Conservation (phyloP, 1,140 invertebrate species). For the Pteromalus puparum region DNA sequence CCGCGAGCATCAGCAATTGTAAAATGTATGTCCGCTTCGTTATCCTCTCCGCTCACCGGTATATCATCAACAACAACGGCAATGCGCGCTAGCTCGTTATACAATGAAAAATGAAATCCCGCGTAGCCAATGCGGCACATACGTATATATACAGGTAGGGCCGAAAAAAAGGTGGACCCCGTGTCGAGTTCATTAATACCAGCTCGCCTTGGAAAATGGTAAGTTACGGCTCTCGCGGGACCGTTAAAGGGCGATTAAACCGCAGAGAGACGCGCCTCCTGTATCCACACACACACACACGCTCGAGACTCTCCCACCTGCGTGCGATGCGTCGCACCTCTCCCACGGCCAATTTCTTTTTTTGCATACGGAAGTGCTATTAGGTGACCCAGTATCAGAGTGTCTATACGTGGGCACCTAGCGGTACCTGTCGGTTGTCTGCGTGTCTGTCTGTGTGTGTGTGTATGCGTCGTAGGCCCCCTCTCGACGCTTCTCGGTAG, state of each 20-base stretch:
- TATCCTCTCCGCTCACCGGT: background rate
- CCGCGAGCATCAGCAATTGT: too few relatives aligned
- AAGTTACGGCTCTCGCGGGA: slow-evolving; percentile 18
- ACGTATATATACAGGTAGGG: too few relatives aligned
- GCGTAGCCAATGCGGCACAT: background rate
- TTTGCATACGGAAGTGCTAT: slow-evolving; percentile 40
- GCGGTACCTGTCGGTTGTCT: slow-evolving; percentile 55
- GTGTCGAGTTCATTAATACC: slow-evolving; percentile 8
- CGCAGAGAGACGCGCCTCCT: background rate
- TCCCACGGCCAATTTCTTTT: slow-evolving; percentile 31
- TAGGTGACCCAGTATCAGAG: slow-evolving; percentile 43
- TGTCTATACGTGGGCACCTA: slow-evolving; percentile 31
- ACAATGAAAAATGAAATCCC: slow-evolving; percentile 39
- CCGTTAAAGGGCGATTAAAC: slow-evolving; percentile 45
- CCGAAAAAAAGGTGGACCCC: background rate
- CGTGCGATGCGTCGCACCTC: slow-evolving; percentile 29
- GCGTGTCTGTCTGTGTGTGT: background rate
- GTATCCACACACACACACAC: background rate
- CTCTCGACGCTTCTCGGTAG: slow-evolving; percentile 56
- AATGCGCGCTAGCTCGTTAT: background rate
- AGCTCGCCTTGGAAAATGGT: slow-evolving; percentile 23
- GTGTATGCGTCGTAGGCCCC: slow-evolving; percentile 1
- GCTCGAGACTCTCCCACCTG: slow-evolving; percentile 28
- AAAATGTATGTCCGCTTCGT: background rate
- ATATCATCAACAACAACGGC: background rate